These are phyloP conservation scores for Poecilia velifera DNA, from an alignment of 2,797 vertebrate genomes.

Conservation along the genomic window DNA sequence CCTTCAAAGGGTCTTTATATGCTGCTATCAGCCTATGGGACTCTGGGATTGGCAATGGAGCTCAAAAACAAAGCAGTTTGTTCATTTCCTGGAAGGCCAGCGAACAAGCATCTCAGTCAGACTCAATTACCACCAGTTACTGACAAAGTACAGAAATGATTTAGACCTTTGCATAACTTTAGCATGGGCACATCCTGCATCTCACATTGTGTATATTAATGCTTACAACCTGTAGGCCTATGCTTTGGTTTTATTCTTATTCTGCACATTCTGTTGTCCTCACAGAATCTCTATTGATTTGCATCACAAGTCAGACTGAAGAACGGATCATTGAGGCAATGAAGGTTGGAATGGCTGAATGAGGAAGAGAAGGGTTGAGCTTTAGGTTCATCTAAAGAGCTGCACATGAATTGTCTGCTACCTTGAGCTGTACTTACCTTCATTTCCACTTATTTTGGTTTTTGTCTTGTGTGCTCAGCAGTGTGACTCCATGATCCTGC, in stretches of 20 bases:
- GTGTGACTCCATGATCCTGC: conserved; percentile 79
- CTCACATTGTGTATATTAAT: conserved; percentile 19
- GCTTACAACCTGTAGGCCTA: neutral
- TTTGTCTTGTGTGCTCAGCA: conserved; percentile 58
- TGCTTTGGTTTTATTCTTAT: conserved; percentile 16
- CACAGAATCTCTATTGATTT: conserved; percentile 5
- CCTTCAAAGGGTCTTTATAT: conserved; percentile 76
- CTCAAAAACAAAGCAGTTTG: conserved; percentile 76
- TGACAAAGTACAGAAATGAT: conserved; percentile 37
- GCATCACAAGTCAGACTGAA: conserved; percentile 12
- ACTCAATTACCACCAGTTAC: conserved; percentile 42
- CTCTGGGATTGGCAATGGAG: conserved; percentile 62
- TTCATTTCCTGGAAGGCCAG: conserved; percentile 74
- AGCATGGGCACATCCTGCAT: conserved; percentile 18
- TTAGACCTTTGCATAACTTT: conserved; percentile 31
- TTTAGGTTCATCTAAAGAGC: conserved; percentile 20
- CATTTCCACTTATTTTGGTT: conserved; percentile 14
- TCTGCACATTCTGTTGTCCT: neutral
- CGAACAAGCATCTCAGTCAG: conserved; percentile 74
- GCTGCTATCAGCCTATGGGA: conserved; percentile 71
- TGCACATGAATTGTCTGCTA: conserved; percentile 14
- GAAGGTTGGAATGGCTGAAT: conserved; percentile 34
- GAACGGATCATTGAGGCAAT: conserved; percentile 21
- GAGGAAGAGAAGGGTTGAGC: conserved; percentile 25
- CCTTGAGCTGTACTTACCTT: conserved; percentile 24